These are phyloP conservation scores for Arvicanthis niloticus DNA, from an alignment of 2,113 vertebrate genomes.

Conservation along the genomic window DNA sequence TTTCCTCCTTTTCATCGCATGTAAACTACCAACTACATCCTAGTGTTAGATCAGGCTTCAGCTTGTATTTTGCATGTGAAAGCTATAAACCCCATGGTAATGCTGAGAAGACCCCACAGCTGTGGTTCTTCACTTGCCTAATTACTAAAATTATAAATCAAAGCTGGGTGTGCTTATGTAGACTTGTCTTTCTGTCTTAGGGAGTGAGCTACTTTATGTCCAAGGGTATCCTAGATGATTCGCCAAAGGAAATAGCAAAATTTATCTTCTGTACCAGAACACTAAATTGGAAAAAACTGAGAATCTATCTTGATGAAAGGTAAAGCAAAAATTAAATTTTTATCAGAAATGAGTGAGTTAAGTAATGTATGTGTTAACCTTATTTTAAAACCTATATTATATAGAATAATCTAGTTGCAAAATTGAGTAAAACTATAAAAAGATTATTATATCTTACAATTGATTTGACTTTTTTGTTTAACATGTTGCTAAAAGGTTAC, in stretches of 20 bases:
- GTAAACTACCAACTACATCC: conserved; percentile 82
- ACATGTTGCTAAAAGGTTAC: neutral
- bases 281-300: conserved; percentile 99
- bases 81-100: conserved; percentile 73
- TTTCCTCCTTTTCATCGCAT: conserved; percentile 80
- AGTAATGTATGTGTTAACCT: conserved; percentile 49
- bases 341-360: conserved; percentile 40
- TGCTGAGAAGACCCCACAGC: conserved; percentile 61
- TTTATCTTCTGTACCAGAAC: conserved; percentile 99
- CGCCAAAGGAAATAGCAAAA: conserved; percentile 96
- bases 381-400: conserved; percentile 29
- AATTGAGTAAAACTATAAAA: conserved; percentile 29
- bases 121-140: conserved; percentile 69
- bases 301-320: conserved; percentile 99
- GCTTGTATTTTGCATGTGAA: conserved; percentile 85
- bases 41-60: conserved; percentile 77
- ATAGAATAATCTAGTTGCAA: neutral
- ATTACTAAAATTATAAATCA: conserved; percentile 67
- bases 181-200: conserved; percentile 86
- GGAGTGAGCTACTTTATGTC: conserved; percentile 98
- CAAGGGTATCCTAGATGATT: conserved; percentile 96
- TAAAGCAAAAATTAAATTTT: conserved; percentile 81
- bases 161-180: conserved; percentile 75
- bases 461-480: conserved; percentile 29
- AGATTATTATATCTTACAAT: neutral